These are phyloP conservation scores for Isaurus tuberculatus DNA, from an alignment of 92 coral and sea anemone genomes.

Conservation along the genomic window DNA sequence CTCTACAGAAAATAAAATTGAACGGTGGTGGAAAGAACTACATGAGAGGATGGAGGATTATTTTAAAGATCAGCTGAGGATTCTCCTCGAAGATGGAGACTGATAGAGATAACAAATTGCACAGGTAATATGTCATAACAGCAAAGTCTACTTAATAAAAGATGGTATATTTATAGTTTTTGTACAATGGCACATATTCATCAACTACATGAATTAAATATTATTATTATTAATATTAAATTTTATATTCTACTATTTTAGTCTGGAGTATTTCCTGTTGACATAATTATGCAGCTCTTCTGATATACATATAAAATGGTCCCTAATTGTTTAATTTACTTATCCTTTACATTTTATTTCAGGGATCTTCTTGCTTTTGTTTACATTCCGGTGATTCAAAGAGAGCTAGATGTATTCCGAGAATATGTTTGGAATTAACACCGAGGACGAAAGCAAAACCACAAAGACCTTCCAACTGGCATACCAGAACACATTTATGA, in stretches of 20 bases:
- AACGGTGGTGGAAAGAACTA: background rate
- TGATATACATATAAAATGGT: background rate
- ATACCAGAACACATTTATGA: constrained; percentile 73
- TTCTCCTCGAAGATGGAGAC: constrained; percentile 6
- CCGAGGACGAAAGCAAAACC: constrained; percentile 40
- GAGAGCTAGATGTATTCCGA: background rate
- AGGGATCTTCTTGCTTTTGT: constrained; percentile 5
- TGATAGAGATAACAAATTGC: constrained; percentile 6
- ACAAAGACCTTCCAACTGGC: constrained; percentile 74
- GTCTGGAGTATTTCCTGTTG: background rate
- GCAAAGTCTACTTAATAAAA: background rate
- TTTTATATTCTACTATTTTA: constrained; percentile 1
- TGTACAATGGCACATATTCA: background rate
- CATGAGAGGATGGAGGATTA: background rate
- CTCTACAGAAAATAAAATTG: constrained; percentile 2
- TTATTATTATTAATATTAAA: no score
- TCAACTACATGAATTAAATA: background rate
- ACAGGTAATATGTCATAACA: background rate
- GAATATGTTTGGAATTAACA: background rate
- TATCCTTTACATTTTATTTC: background rate
- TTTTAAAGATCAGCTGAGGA: constrained; percentile 1
- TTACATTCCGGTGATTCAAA: constrained; percentile 1
- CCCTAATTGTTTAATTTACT: constrained; percentile 2
- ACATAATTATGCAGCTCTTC: background rate
- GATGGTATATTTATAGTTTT: background rate